Evolutionary conservation across 2,113 vertebrate species (phyloP).

Genomic region (Uropsilus gracilis): DNA sequence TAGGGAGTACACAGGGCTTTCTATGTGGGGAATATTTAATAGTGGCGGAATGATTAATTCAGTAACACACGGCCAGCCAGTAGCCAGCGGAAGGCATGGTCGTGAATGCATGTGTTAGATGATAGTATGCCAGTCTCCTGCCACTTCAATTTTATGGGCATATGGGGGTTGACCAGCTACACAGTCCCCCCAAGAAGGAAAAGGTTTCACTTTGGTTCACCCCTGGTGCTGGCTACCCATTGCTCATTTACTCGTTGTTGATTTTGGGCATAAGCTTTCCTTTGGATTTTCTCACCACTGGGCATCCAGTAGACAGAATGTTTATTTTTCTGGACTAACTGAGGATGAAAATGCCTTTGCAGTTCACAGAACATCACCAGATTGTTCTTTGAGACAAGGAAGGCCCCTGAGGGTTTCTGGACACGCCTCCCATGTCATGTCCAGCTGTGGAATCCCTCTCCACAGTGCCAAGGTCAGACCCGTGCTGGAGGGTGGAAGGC

Average conservation of each 20-base stretch:
- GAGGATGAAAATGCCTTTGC: not conserved
- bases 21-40: not conserved
- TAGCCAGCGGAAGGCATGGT: not conserved
- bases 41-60: constrained; percentile 42
- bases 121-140: not conserved
- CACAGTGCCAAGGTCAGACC: accelerated
- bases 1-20: not conserved
- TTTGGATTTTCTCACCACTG: no score
- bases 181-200: not conserved
- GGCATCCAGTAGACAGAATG: not conserved
- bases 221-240: no score
- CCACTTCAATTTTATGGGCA: not conserved
- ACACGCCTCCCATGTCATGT: not conserved
- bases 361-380: not conserved
- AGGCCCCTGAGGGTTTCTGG: not conserved
- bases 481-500: no score
- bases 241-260: no score
- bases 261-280: no score
- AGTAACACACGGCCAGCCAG: constrained; percentile 22
- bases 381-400: not conserved
- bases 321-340: not conserved
- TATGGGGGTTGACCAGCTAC: not conserved
- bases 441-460: not conserved
- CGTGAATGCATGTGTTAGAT: not conserved
- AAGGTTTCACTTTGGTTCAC: not conserved